Base-by-base conservation (phyloP, 2,888 invertebrate genomes). In the Embidobia sp. region DNA sequence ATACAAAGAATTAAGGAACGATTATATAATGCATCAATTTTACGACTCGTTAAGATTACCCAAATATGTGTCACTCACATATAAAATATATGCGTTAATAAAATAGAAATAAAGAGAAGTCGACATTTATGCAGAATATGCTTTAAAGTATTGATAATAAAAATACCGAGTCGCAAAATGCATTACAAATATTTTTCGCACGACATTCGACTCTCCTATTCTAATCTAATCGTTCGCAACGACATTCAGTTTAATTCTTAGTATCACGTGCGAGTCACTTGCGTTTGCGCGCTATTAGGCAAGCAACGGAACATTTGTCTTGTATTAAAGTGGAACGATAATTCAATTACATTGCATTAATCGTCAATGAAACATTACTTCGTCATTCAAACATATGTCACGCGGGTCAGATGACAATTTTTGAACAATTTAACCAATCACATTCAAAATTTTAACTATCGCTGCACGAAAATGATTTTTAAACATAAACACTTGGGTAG, bases 201-300 rank as follows among this genome's bases (percentile, higher is more conserved):
- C 16, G 64, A 64, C 51, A 55, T 46, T 55, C 44, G 31, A 55
- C 33, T 44, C 22, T 53, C 5, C 31, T 49, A 46, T 35, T 53
- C 55, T 55, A 66, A 55, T 55, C 46, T 67, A 67, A 67, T 67
- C 46, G 15, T 48, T 66, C 16, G 22, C 31, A 67, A 67, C 27
- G 33, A 37, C 42, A 26, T 55, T 55, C 37, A 33, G 42, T 67
- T 55, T 37, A 55, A 27, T 46, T 67, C 29, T 37, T 27, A 44
- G 31, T 48, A 46, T 37, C 55, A 55, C 46, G 55, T 35, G 46
- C 37, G 33, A 67, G 29, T 48, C 67, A 67, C 67, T 10, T 51
- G 48, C 19, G 10, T 42, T 46, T 37, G 46, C 53, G 22, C 31
- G 33, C 19, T 67, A 37, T 46, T 55, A 55, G 29, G 26, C 53